Evolutionary conservation across 2,797 vertebrate species (phyloP).

Genomic region (Peromyscus nudipes): DNA sequence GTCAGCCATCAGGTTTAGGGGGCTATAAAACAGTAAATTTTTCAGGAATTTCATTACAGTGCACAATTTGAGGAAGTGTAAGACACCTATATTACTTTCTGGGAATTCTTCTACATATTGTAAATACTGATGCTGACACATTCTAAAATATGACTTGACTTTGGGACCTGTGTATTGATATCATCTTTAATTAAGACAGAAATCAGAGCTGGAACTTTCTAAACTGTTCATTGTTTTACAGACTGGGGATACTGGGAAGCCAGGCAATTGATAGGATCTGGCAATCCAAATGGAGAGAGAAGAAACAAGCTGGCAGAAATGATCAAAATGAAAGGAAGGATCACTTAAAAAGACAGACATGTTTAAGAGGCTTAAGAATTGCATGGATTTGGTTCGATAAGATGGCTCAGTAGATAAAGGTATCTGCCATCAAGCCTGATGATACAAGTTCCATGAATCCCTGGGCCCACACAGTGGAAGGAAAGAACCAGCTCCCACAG

Average conservation of each 20-base stretch:
- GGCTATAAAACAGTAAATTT: not conserved
- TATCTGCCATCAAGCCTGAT: too few species aligned
- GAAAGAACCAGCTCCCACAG: not conserved
- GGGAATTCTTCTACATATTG: not conserved
- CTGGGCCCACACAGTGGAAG: not conserved
- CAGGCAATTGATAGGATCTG: not conserved
- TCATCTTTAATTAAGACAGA: not conserved
- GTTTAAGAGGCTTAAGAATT: not conserved
- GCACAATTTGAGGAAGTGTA: not conserved
- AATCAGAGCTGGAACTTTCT: not conserved
- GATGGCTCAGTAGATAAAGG: not conserved
- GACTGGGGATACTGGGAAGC: not conserved
- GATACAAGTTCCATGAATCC: not conserved
- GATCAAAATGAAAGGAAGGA: not conserved
- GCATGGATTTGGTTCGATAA: not conserved
- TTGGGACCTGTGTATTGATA: not conserved
- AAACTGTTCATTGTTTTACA: not conserved
- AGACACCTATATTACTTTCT: slow-evolving; percentile 6
- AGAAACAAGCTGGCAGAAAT: not conserved
- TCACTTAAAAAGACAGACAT: not conserved
- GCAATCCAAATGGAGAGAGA: not conserved
- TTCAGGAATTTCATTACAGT: slow-evolving; percentile 50
- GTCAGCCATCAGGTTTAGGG: not conserved
- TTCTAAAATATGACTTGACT: slow-evolving; percentile 48
- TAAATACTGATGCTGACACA: not conserved